Conservation (phyloP, 2,888 invertebrate species). For the Dasypogon diadema region DNA sequence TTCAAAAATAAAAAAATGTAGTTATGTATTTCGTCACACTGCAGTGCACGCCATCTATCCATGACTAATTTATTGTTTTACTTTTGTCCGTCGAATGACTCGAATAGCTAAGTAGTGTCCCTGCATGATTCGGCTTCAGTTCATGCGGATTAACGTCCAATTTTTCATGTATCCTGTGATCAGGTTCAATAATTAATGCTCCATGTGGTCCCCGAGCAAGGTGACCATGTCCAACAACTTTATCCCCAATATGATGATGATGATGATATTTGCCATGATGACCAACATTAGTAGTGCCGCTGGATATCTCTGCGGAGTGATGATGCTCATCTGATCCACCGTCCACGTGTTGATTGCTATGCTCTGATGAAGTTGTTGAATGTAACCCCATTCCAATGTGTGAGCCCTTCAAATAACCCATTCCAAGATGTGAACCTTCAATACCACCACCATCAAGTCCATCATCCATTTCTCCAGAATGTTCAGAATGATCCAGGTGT, state of each 20-base stretch:
- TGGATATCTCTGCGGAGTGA: conserved; percentile 52
- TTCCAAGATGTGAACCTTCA: conserved; percentile 61
- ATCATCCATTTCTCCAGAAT: conserved; percentile 24
- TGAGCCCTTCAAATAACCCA: conserved; percentile 60
- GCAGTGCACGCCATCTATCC: neutral
- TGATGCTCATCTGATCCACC: conserved; percentile 48
- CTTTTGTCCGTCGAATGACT: conserved; percentile 59
- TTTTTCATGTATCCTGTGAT: conserved; percentile 69
- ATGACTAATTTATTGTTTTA: conserved; percentile 1
- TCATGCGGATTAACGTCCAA: conserved; percentile 73
- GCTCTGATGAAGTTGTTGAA: neutral
- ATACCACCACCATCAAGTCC: conserved; percentile 56
- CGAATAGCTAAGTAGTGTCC: conserved; percentile 72
- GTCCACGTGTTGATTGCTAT: neutral
- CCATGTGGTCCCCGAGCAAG: conserved; percentile 72
- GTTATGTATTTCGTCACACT: neutral
- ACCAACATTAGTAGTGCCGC: conserved; percentile 51
- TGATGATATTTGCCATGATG: conserved; percentile 58
- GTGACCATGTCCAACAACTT: conserved; percentile 65
- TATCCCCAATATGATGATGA: conserved; percentile 67
- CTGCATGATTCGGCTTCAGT: conserved; percentile 73
- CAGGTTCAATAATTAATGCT: conserved; percentile 70
- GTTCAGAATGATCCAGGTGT: neutral
- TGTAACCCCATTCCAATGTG: conserved; percentile 63
- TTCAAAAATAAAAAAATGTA: neutral